Evolutionary conservation across 2,113 vertebrate species (phyloP), one percentile per base, ranked within the genome.

Genomic region (Oriolus oriolus): DNA sequence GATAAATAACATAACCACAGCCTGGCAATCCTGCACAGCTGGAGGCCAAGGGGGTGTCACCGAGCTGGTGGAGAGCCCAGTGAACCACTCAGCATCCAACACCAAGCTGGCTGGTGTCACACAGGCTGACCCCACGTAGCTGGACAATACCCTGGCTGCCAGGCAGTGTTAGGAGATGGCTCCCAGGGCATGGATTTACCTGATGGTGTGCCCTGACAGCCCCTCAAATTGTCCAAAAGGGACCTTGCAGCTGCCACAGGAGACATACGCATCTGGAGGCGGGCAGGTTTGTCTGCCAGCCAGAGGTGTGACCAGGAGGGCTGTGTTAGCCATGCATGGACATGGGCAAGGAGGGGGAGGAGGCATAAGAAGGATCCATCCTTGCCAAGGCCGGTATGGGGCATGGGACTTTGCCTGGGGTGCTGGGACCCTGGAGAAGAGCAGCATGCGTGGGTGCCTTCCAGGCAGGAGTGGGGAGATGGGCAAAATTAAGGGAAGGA

Each of bases 71-170:
- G 23, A 52, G 4, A 39, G 13, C 9, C 27, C 2, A 0, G 26
- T 54, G 24, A 12, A 57, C 54, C 76, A 44, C 16, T 65, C 56
- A 74, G 20, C 23, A 54, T 27, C 31, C 41, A 52, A 7, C 39
- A 59, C 22, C 3, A 13, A 56, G 45, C 33, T 18, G 42, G 10
- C n/a, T 74, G 33, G 9, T 21, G n/a, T 56, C 50, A 57, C 6
- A 61, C 35, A 54, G 31, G 35, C 28, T 47, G 30, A 49, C 15
- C 26, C 35, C 35, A 23, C 0, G 0, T 2, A 41, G 12, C 0
- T 1, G 54, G 19, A 33, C 35, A 4, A 8, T 16, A 15, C 16
- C 9, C 31, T 42, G 26, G 6, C 27, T 69, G 31, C 39, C 70
- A 41, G 30, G 19, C 13, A 74, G n/a, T 19, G 26, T 24, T 49